Conservation (phyloP, 2,797 vertebrate genomes). For the Threskiornis aethiopicus region DNA sequence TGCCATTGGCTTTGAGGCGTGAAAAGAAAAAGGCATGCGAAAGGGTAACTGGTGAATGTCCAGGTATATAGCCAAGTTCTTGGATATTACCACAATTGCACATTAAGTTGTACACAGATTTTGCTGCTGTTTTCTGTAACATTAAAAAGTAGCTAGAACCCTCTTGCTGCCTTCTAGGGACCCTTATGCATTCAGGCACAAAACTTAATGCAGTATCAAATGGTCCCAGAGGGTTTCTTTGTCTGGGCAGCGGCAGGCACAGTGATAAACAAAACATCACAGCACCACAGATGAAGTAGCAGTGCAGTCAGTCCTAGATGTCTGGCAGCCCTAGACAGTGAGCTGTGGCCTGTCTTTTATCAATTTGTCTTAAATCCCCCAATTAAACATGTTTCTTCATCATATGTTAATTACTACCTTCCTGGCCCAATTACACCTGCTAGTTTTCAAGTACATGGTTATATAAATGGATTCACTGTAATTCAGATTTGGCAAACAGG, state of each 20-base stretch:
- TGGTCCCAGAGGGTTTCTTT: not conserved
- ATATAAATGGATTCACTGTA: not conserved
- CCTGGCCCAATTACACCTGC: not conserved
- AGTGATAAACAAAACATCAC: not conserved
- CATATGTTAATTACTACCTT: not conserved
- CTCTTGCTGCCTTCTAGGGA: not conserved
- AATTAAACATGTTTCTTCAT: not conserved
- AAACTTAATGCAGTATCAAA: not conserved
- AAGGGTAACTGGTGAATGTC: not conserved
- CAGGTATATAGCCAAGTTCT: not conserved
- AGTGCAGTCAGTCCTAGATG: not conserved
- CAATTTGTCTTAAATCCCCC: not conserved
- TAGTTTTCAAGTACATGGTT: not conserved
- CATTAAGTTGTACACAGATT: not conserved
- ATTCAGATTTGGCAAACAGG: not conserved
- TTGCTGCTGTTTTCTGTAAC: not conserved
- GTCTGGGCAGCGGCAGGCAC: not conserved
- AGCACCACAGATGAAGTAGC: not conserved
- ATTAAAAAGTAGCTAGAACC: not conserved
- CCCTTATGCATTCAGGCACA: not conserved
- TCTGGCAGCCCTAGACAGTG: not conserved
- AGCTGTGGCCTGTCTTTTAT: not conserved
- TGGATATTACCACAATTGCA: not conserved
- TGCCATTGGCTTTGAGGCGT: not conserved
- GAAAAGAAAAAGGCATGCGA: not conserved